phyloP scores from a whole-genome alignment of 2,113 vertebrate genomes.

The Pogonocichla stellata region DNA sequence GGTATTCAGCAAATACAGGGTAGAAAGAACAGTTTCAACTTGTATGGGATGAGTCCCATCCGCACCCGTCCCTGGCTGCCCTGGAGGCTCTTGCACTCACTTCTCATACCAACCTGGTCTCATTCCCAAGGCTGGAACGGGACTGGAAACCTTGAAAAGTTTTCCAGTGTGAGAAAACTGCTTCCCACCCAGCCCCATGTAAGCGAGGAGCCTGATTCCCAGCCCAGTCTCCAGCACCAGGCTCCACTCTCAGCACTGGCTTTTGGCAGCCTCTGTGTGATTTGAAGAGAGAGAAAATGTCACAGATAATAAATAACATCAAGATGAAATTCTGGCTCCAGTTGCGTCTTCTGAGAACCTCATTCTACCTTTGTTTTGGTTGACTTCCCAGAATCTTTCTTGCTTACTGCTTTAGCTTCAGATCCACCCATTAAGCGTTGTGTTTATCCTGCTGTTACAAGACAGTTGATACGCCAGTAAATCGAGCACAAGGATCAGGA shows the following conservation, averaged over 20 bases:
- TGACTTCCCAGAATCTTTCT: not conserved
- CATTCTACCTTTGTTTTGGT: not conserved
- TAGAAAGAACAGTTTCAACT: not conserved
- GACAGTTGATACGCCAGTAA: not conserved
- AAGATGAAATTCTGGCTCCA: not conserved
- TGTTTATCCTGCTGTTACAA: not conserved
- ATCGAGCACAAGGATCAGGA: not conserved
- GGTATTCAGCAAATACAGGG: not conserved
- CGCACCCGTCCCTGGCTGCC: not conserved
- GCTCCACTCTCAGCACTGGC: not conserved
- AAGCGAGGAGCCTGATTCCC: not conserved
- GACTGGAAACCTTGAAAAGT: not conserved
- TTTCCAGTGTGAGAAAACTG: not conserved
- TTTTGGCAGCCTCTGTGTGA: slow-evolving; percentile 2
- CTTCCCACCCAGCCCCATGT: not conserved
- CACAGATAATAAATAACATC: slow-evolving; percentile 9
- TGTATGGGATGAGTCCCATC: not conserved
- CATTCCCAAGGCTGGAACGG: not conserved
- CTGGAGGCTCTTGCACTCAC: not conserved
- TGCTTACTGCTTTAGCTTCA: not conserved
- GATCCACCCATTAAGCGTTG: not conserved
- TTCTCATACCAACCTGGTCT: not conserved
- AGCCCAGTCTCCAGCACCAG: not conserved
- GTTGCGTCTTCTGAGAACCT: not conserved
- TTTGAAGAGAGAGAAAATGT: slow-evolving; percentile 21